Evolutionary conservation across 2,888 invertebrate genomes (phyloP), one percentile per base, ranked within the genome.

Genomic region (Synergus laeviventris): DNA sequence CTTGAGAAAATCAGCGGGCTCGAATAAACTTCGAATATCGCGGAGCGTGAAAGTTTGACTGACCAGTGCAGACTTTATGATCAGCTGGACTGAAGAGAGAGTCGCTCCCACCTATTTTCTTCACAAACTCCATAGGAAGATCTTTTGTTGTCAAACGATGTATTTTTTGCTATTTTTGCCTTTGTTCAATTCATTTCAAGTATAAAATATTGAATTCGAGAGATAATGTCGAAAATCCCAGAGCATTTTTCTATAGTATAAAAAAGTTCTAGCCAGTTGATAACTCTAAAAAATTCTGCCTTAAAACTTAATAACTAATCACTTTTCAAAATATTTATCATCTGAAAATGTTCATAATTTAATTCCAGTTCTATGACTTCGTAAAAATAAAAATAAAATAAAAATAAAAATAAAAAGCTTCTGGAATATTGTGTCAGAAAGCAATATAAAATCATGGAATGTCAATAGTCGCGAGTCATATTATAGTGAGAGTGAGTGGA

Each of bases 41-140:
- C 84, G 83, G 85, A 88, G 88, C 88, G 90, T 89, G 90, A 90
- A 90, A 90, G 90, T 90, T 87, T 87, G 86, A 89, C 89, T 89
- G 89, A 87, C 89, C 89, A 84, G 81, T 82, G 81, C 82, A 81
- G 84, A 84, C 83, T 87, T 86, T 85, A 86, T 84, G 86, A 89
- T 89, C 88, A 87, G 87, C 88, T 87, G 88, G 84, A 83, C 83
- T 81, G 59, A 86, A 89, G 87, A 89, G 89, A 86, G 86, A 85
- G 86, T 89, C 82, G 84, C 87, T 86, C 87, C 89, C 87, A 87
- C 88, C 12, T 18, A 61, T 73, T 66, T 73, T 70, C 70, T 70
- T 49, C 9, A 31, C 56, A 21, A 18, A 56, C 49, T 49, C 16
- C 8, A 49, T 49, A 49, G n/a, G 45, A 70, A 45, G 45, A 70